Percentiles rank a stretch among this genome's conserved stretches.
These are phyloP conservation scores for Podiceps cristatus DNA, from an alignment of 2,113 vertebrate genomes.

Conservation along the genomic window DNA sequence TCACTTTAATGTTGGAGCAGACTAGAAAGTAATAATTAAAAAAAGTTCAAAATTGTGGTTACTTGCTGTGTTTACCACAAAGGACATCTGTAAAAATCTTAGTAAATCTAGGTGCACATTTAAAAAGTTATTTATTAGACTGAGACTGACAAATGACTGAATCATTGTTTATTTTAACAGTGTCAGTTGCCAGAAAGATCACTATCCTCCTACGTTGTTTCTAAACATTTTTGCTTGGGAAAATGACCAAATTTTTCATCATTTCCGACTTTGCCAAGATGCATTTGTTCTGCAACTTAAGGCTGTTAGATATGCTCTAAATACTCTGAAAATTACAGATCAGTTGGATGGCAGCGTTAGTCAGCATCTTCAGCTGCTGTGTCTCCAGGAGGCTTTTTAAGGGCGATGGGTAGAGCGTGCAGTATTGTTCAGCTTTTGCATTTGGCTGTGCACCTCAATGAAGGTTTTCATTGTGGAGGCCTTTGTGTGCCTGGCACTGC, in stretches of 20 bases:
- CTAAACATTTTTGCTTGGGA: constrained; percentile 22
- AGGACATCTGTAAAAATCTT: background rate
- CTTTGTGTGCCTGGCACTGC: background rate
- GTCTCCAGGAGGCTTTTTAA: background rate
- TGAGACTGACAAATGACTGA: background rate
- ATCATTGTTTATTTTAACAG: background rate
- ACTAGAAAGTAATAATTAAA: background rate
- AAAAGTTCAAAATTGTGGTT: background rate
- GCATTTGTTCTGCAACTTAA: constrained; percentile 33
- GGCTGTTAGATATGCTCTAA: constrained; percentile 36
- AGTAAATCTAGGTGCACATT: background rate
- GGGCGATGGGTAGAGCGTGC: background rate
- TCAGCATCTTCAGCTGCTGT: background rate
- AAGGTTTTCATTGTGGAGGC: background rate
- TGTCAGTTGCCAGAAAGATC: background rate
- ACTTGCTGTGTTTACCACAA: background rate
- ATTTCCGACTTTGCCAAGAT: constrained; percentile 13
- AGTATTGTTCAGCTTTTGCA: background rate
- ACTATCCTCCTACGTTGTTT: background rate
- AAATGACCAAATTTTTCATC: background rate
- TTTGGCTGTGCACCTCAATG: fast-evolving
- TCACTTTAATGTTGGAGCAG: background rate
- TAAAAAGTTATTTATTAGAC: background rate
- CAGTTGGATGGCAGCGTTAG: background rate
- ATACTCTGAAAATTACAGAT: background rate